Percentiles rank a stretch among this genome's conserved stretches.
Conservation (phyloP, 2,888 invertebrate species). For the Harpalus rubripes region DNA sequence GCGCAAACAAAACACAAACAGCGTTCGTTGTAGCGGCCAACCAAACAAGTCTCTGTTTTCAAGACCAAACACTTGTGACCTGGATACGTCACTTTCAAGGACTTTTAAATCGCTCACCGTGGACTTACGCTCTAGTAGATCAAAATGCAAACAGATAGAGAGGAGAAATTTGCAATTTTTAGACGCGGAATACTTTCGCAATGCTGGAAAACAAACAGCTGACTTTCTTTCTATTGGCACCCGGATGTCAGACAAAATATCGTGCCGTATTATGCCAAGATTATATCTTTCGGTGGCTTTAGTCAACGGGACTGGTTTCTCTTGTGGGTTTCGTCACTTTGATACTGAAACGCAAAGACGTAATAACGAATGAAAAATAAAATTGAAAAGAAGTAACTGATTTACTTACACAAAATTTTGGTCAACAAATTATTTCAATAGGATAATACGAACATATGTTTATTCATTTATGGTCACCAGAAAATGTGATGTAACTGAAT, state of each 20-base stretch:
- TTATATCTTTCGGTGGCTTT: not conserved
- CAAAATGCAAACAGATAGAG: conserved; percentile 49
- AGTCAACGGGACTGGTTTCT: not conserved
- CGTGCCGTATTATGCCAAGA: conserved; percentile 37
- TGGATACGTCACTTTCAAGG: conserved; percentile 63
- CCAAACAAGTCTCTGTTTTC: conserved; percentile 53
- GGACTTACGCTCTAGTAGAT: conserved; percentile 42
- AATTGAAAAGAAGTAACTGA: too few species aligned
- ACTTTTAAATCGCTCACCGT: conserved; percentile 46
- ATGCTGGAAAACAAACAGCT: conserved; percentile 44
- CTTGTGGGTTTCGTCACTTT: conserved; percentile 1
- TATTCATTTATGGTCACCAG: too few species aligned
- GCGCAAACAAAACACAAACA: conserved; percentile 21
- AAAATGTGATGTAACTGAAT: too few species aligned
- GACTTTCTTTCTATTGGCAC: conserved; percentile 44
- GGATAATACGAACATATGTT: too few species aligned
- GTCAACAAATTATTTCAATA: too few species aligned
- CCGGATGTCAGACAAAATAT: conserved; percentile 34
- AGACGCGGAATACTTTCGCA: conserved; percentile 53
- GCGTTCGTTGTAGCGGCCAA: not conserved
- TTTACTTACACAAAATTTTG: too few species aligned
- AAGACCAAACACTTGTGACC: conserved; percentile 65
- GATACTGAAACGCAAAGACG: too few species aligned
- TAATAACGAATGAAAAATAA: too few species aligned
- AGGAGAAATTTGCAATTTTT: conserved; percentile 47